These are phyloP conservation scores for Hirtodrosophila trivittata DNA, from an alignment of 2,888 invertebrate species.

Conservation along the genomic window DNA sequence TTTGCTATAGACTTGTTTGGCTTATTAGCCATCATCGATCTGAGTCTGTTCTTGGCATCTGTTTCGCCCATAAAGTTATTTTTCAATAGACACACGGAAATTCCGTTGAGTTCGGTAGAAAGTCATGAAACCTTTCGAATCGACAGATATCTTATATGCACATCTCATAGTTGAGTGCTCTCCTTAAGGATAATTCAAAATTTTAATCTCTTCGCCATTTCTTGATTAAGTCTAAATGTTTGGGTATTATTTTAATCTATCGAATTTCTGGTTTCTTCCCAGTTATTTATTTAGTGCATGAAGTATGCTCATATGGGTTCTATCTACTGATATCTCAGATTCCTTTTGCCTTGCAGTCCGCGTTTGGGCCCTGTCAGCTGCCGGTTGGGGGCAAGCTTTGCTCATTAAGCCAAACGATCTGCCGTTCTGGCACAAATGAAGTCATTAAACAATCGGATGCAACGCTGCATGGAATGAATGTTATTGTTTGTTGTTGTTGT, in stretches of 20 bases:
- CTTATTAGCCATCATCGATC: constrained; percentile 60
- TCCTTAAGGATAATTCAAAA: too few relatives aligned
- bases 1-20: constrained; percentile 27
- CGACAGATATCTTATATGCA: too few relatives aligned
- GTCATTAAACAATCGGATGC: constrained; percentile 73
- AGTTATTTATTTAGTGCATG: too few relatives aligned
- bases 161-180: too few relatives aligned
- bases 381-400: constrained; percentile 57
- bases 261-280: too few relatives aligned
- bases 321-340: background rate
- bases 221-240: too few relatives aligned
- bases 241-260: too few relatives aligned
- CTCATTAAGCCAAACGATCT: constrained; percentile 64
- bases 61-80: constrained; percentile 26
- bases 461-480: constrained; percentile 48
- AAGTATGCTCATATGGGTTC: too few relatives aligned
- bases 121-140: too few relatives aligned
- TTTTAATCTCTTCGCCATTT: too few relatives aligned
- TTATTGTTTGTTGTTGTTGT: constrained; percentile 7
- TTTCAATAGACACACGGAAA: constrained; percentile 6
- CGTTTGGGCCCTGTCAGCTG: constrained; percentile 18
- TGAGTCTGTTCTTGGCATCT: constrained; percentile 49
- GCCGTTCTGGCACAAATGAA: constrained; percentile 57
- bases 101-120: constrained; percentile 22
- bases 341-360: constrained; percentile 19